A percentile compares a stretch with the other conserved stretches of the same genome.
These are phyloP conservation scores for Choristoneura fumiferana DNA, from an alignment of 1,140 invertebrate genomes.

Conservation along the genomic window DNA sequence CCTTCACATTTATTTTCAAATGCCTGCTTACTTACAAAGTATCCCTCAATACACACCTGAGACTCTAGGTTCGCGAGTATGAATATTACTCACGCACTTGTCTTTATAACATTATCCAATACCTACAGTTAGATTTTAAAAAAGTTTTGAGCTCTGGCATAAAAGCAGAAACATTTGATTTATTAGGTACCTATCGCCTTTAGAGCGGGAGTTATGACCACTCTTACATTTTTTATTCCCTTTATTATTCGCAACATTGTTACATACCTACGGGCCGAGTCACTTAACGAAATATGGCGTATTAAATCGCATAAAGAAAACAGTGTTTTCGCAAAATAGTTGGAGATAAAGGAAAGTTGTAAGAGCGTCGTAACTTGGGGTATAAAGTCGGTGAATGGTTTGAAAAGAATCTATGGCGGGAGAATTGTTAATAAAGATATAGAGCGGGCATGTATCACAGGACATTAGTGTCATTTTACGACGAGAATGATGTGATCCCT, in stretches of 20 bases:
- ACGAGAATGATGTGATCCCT: slow-evolving; percentile 47
- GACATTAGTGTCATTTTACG: slow-evolving; percentile 73
- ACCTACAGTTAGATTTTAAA: slow-evolving; percentile 47
- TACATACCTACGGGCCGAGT: slow-evolving; percentile 43
- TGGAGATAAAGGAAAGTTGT: slow-evolving; percentile 70
- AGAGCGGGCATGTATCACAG: slow-evolving; percentile 65
- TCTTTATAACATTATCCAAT: slow-evolving; percentile 62
- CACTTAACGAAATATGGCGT: slow-evolving; percentile 72
- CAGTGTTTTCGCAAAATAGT: slow-evolving; percentile 75
- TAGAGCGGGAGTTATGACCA: slow-evolving; percentile 56
- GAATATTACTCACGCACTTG: slow-evolving; percentile 30
- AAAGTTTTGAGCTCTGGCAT: slow-evolving; percentile 46
- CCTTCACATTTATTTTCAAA: too few species aligned
- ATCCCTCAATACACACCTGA: too few species aligned
- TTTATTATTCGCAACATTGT: slow-evolving; percentile 72
- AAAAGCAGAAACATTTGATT: slow-evolving; percentile 62
- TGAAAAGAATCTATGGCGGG: slow-evolving; percentile 67
- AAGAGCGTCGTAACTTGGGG: slow-evolving; percentile 67
- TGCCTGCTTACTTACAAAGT: too few species aligned
- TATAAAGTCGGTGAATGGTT: slow-evolving; percentile 72
- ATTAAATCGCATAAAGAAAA: slow-evolving; percentile 75
- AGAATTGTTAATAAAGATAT: slow-evolving; percentile 78
- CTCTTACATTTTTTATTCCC: slow-evolving; percentile 64
- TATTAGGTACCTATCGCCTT: slow-evolving; percentile 54
- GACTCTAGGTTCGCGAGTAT: too few species aligned